Evolutionary conservation across 2,888 invertebrate species (phyloP), one percentile per base, ranked within the genome.

Genomic region (Arctia plantaginis): DNA sequence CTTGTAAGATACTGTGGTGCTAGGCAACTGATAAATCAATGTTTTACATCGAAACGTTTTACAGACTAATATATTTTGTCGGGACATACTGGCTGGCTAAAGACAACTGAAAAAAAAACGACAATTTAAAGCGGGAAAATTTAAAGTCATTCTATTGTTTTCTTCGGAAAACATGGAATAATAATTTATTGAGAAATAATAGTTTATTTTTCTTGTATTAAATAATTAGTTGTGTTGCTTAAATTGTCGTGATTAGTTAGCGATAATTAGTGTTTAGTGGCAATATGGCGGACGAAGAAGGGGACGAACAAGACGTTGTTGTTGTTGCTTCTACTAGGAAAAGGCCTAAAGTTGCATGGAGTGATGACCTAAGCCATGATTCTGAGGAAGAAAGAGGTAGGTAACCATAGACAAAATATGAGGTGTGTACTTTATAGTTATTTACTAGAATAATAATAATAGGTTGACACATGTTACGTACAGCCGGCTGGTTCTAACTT

Each of bases 331-430:
- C 75, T 27, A 1, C 27, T 15, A 86, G 76, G 65, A 91, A 86
- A 71, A 87, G 92, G 71, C 78, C 82, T 3, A 96, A 94, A 88
- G 90, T 95, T 3, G 88, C 94, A 1, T 96, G 96, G 96, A 96
- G 96, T 71, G 96, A 96, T 76, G 96, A 96, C 79, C 86, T 96
- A 55, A 96, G 96, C 80, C 93, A 95, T 86, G 93, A 96, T 81
- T 95, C 95, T 0, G 96, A 94, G 73, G 96, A 93, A 83, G 96
- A 96, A 71, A 92, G 94, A 90, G 96, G 96, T 96, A 86, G 78
- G 66, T 20, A 47, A 62, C 27, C 2, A 62, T 15, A 30, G 2
- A 15, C 1, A 15, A 7, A 23, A 23, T 33, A 64, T 35, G 6
- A 35, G 35, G 35, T 35, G 35, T 35, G 35, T 35, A 35, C 3